Evolutionary conservation across 2,888 invertebrate species (phyloP).

Genomic region (Drosophila recens): DNA sequence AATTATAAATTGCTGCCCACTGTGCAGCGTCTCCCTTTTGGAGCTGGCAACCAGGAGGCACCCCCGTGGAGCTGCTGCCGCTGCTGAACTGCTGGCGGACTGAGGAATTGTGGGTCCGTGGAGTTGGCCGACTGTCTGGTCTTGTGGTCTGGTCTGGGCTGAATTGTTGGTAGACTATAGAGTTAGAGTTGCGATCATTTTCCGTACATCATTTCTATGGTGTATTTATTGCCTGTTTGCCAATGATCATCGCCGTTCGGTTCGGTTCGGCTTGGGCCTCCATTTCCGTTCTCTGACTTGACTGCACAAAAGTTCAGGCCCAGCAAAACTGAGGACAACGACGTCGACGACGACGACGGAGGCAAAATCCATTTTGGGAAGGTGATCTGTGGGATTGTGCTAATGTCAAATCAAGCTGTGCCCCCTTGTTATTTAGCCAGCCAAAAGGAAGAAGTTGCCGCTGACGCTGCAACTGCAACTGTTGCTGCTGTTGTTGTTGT

Average conservation of each 20-base stretch:
- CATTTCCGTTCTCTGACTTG: conserved; percentile 69
- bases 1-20: conserved; percentile 49
- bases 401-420: conserved; percentile 85
- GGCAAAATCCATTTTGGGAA: conserved; percentile 82
- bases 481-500: no score
- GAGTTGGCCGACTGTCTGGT: conserved; percentile 24
- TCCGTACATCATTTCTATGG: conserved; percentile 81
- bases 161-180: conserved; percentile 17
- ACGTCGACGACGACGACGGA: conserved; percentile 50
- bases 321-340: conserved; percentile 36
- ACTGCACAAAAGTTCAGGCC: conserved; percentile 61
- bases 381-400: conserved; percentile 83
- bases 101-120: conserved; percentile 38
- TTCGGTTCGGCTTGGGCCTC: conserved; percentile 43
- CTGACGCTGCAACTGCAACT: background rate
- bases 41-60: conserved; percentile 53
- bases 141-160: conserved; percentile 1
- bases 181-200: conserved; percentile 74
- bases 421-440: conserved; percentile 78
- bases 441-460: conserved; percentile 49
- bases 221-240: conserved; percentile 77
- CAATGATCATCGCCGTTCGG: conserved; percentile 66
- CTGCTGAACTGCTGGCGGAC: conserved; percentile 52
- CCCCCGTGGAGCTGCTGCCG: conserved; percentile 74
- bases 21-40: conserved; percentile 54